phyloP scores from a whole-genome alignment of 2,797 vertebrate genomes.

The Rhabdomys pumilio region DNA sequence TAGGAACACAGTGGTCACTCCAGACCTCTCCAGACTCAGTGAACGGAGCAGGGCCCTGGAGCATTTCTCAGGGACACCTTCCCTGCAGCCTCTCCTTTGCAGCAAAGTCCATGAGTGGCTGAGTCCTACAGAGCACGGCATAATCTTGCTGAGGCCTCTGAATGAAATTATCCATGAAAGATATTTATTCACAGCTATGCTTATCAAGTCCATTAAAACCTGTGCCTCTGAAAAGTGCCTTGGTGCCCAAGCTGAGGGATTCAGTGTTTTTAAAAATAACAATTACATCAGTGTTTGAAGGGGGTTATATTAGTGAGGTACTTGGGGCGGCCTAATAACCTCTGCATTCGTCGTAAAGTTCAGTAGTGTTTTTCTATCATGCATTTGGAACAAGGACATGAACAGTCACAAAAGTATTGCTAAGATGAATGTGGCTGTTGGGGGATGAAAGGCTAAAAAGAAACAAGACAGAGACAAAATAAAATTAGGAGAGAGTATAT shows the following conservation, averaged over 20 bases:
- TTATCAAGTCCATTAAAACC: neutral
- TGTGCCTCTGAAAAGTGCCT: neutral
- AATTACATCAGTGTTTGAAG: neutral
- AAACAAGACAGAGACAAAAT: neutral
- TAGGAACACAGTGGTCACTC: fast-evolving
- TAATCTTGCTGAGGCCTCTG: too few species aligned
- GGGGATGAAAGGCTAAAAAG: too few species aligned
- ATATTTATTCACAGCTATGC: neutral
- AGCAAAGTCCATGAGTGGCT: neutral
- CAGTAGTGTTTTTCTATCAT: neutral
- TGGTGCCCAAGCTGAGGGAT: too few species aligned
- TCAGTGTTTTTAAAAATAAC: neutral
- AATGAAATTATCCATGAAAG: neutral
- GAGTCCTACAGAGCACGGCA: too few species aligned
- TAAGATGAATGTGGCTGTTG: neutral
- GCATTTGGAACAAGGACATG: neutral
- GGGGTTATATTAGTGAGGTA: neutral
- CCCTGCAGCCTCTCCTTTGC: neutral
- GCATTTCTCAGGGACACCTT: neutral
- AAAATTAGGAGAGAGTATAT: neutral
- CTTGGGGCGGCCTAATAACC: neutral
- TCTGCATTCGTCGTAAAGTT: neutral
- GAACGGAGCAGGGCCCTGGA: neutral
- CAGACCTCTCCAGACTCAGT: neutral
- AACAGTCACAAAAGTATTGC: neutral